Evolutionary conservation across 2,888 invertebrate species (phyloP), one percentile per base, ranked within the genome.

Genomic region (Spisula solida): DNA sequence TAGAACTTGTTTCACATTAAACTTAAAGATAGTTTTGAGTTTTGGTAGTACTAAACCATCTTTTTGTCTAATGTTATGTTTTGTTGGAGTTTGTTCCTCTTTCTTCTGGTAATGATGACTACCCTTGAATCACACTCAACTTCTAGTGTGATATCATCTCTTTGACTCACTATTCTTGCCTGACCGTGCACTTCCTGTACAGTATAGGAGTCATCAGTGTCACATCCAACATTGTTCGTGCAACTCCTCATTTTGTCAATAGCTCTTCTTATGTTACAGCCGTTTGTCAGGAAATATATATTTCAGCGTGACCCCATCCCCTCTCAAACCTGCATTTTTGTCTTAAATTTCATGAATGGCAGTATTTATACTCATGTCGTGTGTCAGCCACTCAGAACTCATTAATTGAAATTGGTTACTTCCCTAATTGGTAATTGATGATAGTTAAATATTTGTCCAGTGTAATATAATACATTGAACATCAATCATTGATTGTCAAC

Each of bases 401-500:
- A 66, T 70, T 47, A 83, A 70, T 83, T 66, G 70, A 83, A 83
- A 83, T 70, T 70, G 70, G 83, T 29, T 60, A 70, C 83, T 83
- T 83, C 83, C 83, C 47, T 83, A 83, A 83, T 83, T 41, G 34
- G 16, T 66, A 41, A 83, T 66, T 83, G 70, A 83, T 83, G 83
- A 20, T 70, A 31, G 41, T 47, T 83, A 75, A 83, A 83, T 83
- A 75, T 83, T 83, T 83, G 83, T 48, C 47, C 41, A 83, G 70
- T 66, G 75, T 31, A 75, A 75, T 75, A 75, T 75, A 18, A 75
- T 75, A 66, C 75, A 8, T 31, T 14, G 0, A 31, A 75, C 75
- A 75, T 75, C 75, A 75, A 34, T 75, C 75, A 75, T 34, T 34
- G 16, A 75, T 75, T 75, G 75, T 75, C 75, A 75, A 75, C 34